Base-by-base conservation (phyloP, 1,140 invertebrate genomes). In the Spodoptera litura region DNA sequence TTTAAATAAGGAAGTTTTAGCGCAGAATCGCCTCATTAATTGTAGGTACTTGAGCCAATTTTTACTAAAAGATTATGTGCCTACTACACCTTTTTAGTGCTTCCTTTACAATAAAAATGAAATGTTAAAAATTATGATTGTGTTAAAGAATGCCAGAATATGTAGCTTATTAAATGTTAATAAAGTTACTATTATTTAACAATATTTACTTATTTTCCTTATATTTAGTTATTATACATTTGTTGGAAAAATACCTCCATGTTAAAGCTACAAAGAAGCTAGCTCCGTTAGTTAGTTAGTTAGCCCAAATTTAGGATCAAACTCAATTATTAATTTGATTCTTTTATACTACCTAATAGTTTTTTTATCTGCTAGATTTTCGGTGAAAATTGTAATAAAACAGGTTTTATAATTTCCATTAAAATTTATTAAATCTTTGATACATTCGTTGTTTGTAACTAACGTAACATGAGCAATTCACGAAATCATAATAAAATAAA, bases 381-480 rank as follows among this genome's bases (percentile, higher is more conserved):
- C 20, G 20, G 20, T 20, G 20, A 20, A 15, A 11, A 25, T n/a
- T 10, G 3, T 27, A 52, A 20, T 8, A 8, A 68, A 68, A 27
- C 11, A 68, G 31, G 52, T 3, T 13, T 31, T 53, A 56, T 62
- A 73, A 53, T 44, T 79, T 51, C 64, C 20, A 59, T 78, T 80
- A 78, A 80, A 78, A 70, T 78, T 87, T 85, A 74, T 87, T 85
- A 78, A 80, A 79, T 87, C 82, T 87, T 87, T 84, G 62, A 83
- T 83, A 89, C 83, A 89, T 87, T 91, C 83, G 88, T 88, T 89
- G 85, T 86, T 82, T 71, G 59, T 79, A 66, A 74, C 53, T 79
- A 58, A 58, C 56, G 55, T 72, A 83, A 78, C 79, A 81, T 58
- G 76, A 81, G 66, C 77, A 49, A 52, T 75, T 75, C 58, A 11